These are phyloP conservation scores for Sandelia bainsii DNA, from an alignment of 2,797 vertebrate species.

Conservation along the genomic window DNA sequence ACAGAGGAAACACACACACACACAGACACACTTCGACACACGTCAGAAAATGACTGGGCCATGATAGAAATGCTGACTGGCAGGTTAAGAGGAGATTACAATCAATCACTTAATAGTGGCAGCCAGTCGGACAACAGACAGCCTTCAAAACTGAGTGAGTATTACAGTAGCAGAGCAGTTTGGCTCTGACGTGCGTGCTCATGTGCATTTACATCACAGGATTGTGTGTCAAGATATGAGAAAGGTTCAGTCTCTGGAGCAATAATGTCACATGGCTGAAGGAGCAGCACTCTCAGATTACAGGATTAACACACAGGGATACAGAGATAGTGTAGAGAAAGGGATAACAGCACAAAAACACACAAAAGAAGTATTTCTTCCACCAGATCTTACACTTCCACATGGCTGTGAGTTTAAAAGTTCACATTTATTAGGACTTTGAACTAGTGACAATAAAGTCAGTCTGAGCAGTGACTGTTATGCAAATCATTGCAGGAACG, in stretches of 20 bases:
- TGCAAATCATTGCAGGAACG: constrained; percentile 1
- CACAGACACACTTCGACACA: constrained; percentile 44
- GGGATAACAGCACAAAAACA: constrained; percentile 30
- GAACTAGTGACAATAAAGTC: constrained; percentile 19
- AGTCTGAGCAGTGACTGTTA: background rate
- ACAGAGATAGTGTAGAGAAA: constrained; percentile 36
- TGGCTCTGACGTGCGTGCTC: constrained; percentile 12
- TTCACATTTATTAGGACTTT: constrained; percentile 26
- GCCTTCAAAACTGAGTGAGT: constrained; percentile 23
- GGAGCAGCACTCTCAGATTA: constrained; percentile 71
- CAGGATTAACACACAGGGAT: constrained; percentile 71
- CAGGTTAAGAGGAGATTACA: constrained; percentile 68
- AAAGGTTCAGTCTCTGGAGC: constrained; percentile 54
- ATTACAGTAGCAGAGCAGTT: constrained; percentile 24
- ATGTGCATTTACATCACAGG: constrained; percentile 45
- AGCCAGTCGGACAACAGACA: constrained; percentile 20
- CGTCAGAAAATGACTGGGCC: constrained; percentile 57
- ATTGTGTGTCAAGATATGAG: constrained; percentile 46
- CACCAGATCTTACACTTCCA: constrained; percentile 12
- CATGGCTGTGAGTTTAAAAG: constrained; percentile 15
- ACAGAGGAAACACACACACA: constrained; percentile 38
- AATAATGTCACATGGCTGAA: constrained; percentile 68
- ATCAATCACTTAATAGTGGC: constrained; percentile 41
- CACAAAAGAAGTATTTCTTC: constrained; percentile 60
- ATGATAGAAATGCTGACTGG: constrained; percentile 59